Percentiles rank a stretch among this genome's conserved stretches.
phyloP scores from a whole-genome alignment of 2,113 vertebrate genomes.

The Prochilodus magdalenae region DNA sequence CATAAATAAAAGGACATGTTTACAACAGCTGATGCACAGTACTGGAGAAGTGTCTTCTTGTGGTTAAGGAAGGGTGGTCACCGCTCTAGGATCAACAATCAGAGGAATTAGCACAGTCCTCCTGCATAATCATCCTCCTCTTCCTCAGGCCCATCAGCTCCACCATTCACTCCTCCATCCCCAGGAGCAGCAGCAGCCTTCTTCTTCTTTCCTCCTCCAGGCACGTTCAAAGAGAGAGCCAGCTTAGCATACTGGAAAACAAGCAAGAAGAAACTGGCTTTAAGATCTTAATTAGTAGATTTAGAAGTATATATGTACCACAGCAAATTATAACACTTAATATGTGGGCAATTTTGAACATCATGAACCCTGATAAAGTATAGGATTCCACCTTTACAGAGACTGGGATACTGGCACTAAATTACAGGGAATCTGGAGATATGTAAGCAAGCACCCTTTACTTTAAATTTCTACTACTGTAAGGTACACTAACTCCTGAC shows the following conservation, averaged over 20 bases:
- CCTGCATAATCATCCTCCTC: conserved; percentile 62
- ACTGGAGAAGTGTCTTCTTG: neutral
- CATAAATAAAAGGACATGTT: neutral
- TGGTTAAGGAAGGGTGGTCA: conserved; percentile 17
- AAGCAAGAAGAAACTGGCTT: neutral
- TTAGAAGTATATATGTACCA: neutral
- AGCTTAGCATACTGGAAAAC: conserved; percentile 86
- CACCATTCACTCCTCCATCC: conserved; percentile 18
- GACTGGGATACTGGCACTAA: too few species aligned
- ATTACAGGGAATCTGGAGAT: too few species aligned
- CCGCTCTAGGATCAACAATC: neutral
- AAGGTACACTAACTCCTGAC: too few species aligned
- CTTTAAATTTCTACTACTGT: too few species aligned
- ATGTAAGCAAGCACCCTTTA: too few species aligned
- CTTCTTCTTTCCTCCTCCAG: conserved; percentile 86
- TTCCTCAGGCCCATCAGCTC: conserved; percentile 29
- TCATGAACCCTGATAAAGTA: too few species aligned
- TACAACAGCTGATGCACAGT: neutral
- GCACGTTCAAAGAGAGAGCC: conserved; percentile 83
- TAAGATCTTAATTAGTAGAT: neutral
- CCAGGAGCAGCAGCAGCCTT: conserved; percentile 60
- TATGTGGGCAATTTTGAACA: too few species aligned
- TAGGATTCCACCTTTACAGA: too few species aligned
- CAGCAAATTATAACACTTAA: neutral
- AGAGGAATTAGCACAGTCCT: conserved; percentile 57